Conservation (phyloP, 2,113 vertebrate genomes). For the Lophura nycthemera region DNA sequence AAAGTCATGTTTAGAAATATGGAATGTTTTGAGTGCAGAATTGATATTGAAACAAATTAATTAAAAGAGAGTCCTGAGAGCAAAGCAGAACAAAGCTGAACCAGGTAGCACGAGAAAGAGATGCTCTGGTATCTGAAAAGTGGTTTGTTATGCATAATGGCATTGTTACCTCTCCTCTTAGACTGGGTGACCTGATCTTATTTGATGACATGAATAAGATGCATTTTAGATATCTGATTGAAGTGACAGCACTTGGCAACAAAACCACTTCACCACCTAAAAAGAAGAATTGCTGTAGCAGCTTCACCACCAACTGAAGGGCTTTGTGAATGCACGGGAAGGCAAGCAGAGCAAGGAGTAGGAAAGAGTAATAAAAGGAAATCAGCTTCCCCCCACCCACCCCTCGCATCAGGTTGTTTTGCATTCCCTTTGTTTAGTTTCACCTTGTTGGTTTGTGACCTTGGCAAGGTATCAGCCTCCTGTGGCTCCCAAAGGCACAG, state of each 20-base stretch:
- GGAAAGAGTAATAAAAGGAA: neutral
- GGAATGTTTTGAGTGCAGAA: neutral
- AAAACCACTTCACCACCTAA: neutral
- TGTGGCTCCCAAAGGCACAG: neutral
- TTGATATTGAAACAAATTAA: neutral
- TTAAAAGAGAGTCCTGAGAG: neutral
- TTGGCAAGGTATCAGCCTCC: neutral
- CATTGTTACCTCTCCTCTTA: neutral
- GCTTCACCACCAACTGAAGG: neutral
- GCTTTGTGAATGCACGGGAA: neutral
- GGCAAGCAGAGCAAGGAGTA: neutral
- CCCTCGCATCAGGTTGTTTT: neutral
- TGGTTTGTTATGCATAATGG: accelerated
- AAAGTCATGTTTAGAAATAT: neutral
- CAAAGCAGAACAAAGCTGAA: neutral
- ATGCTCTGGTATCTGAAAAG: neutral
- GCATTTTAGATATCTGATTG: neutral
- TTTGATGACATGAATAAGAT: neutral
- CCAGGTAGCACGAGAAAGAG: neutral
- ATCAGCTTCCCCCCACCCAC: neutral
- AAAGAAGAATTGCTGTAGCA: neutral
- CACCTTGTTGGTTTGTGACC: neutral
- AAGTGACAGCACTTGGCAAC: neutral
- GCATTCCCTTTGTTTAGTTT: neutral
- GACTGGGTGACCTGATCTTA: neutral